Conservation (phyloP, 1,140 invertebrate species). For the Drosophila punjabiensis region DNA sequence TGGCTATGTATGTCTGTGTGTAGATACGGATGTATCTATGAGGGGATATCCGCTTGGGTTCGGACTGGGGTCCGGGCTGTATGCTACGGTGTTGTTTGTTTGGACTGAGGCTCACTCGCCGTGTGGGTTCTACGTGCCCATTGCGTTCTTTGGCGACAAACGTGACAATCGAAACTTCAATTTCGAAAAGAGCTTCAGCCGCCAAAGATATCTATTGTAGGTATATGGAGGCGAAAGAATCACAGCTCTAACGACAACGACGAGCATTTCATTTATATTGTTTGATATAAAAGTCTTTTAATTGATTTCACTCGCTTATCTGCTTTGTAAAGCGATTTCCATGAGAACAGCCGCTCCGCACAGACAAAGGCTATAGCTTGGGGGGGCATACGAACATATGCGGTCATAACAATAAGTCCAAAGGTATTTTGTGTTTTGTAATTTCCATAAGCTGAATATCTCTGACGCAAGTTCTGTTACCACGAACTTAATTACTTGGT, state of each 20-base stretch:
- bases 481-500: neutral
- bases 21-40: constrained; percentile 25
- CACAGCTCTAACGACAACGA: constrained; percentile 46
- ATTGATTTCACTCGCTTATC: constrained; percentile 74
- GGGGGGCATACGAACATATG: neutral
- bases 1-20: constrained; percentile 3
- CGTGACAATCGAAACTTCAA: constrained; percentile 70
- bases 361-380: constrained; percentile 5
- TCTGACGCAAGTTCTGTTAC: too few relatives aligned
- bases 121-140: constrained; percentile 71
- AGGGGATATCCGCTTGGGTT: constrained; percentile 27
- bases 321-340: constrained; percentile 67
- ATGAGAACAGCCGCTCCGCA: constrained; percentile 33
- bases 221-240: constrained; percentile 25
- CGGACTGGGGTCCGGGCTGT: neutral
- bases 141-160: constrained; percentile 52
- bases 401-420: neutral
- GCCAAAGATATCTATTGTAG: constrained; percentile 25
- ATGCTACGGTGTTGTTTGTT: constrained; percentile 3
- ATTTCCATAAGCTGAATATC: too few relatives aligned
- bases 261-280: constrained; percentile 71
- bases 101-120: constrained; percentile 13
- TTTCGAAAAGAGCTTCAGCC: constrained; percentile 39
- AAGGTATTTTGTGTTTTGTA: too few relatives aligned
- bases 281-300: constrained; percentile 75